A percentile compares a stretch with the other conserved stretches of the same genome.
Conservation (phyloP, 2,888 invertebrate species). For the Adela reaumurella region DNA sequence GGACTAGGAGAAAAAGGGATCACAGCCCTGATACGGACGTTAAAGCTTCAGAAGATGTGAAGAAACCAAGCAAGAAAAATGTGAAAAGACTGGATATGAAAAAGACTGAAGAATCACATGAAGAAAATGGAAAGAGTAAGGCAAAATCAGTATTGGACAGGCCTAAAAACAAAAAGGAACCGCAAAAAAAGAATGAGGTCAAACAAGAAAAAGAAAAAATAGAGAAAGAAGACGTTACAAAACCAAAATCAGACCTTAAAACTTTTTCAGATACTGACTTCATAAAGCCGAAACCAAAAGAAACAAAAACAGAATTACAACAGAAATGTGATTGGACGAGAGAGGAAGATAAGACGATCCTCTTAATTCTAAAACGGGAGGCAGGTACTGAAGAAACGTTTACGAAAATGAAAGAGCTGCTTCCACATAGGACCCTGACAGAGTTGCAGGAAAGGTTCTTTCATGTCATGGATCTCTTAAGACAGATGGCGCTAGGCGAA, state of each 20-base stretch:
- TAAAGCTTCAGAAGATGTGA: not conserved
- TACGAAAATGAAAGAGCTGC: conserved; percentile 45
- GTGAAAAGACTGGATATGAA: not conserved
- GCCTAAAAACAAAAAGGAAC: conserved; percentile 18
- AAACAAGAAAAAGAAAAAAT: no score
- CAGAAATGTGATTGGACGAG: conserved; percentile 62
- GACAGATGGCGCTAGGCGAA: conserved; percentile 55
- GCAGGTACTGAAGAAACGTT: conserved; percentile 62
- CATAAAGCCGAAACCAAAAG: conserved; percentile 9
- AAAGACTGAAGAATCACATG: not conserved
- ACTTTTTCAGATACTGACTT: not conserved
- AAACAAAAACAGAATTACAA: conserved; percentile 20
- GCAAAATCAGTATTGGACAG: conserved; percentile 16
- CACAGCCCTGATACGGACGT: not conserved
- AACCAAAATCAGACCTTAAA: not conserved
- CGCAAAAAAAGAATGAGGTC: conserved; percentile 16
- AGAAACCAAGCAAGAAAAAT: not conserved
- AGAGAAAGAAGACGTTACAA: conserved; percentile 19
- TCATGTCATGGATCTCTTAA: conserved; percentile 59
- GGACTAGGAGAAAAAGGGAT: not conserved
- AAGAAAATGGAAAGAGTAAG: not conserved
- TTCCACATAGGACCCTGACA: conserved; percentile 51
- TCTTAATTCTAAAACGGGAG: conserved; percentile 72
- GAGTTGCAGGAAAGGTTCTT: conserved; percentile 61
- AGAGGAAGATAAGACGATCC: conserved; percentile 77